phyloP scores from a whole-genome alignment of 2,888 invertebrate species.

The Ormia ochracea region DNA sequence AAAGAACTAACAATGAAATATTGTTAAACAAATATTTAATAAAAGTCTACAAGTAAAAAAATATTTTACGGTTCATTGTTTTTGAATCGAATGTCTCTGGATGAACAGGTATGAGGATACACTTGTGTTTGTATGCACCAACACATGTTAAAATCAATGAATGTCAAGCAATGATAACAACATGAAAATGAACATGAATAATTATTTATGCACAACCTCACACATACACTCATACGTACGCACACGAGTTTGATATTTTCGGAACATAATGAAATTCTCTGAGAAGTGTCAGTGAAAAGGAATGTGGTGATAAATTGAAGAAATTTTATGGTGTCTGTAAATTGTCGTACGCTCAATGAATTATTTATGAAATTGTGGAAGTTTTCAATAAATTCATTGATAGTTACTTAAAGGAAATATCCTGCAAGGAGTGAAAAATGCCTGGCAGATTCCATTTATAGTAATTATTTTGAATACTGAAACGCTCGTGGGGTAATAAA shows the following conservation, averaged over 20 bases:
- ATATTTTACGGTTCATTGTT: neutral
- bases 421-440: no score
- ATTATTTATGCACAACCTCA: slow-evolving; percentile 23
- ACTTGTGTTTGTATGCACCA: neutral
- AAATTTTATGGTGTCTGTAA: neutral
- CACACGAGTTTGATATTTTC: neutral
- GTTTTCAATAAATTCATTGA: no score
- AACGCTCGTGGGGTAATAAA: no score
- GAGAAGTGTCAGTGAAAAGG: slow-evolving; percentile 27
- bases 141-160: slow-evolving; percentile 40
- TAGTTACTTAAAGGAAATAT: no score
- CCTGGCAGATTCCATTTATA: no score
- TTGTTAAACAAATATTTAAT: slow-evolving; percentile 42
- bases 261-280: slow-evolving; percentile 23
- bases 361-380: slow-evolving; percentile 8
- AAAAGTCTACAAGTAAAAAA: slow-evolving; percentile 16
- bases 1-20: slow-evolving; percentile 19
- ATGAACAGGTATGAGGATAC: neutral
- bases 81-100: neutral
- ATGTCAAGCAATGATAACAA: slow-evolving; percentile 40
- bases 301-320: slow-evolving; percentile 3
- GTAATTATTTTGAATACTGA: no score
- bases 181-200: slow-evolving; percentile 42
- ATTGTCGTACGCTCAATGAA: neutral
- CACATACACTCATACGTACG: neutral